Evolutionary conservation across 1,140 invertebrate genomes (phyloP), one percentile per base, ranked within the genome.

Genomic region (Nilaparvata lugens): DNA sequence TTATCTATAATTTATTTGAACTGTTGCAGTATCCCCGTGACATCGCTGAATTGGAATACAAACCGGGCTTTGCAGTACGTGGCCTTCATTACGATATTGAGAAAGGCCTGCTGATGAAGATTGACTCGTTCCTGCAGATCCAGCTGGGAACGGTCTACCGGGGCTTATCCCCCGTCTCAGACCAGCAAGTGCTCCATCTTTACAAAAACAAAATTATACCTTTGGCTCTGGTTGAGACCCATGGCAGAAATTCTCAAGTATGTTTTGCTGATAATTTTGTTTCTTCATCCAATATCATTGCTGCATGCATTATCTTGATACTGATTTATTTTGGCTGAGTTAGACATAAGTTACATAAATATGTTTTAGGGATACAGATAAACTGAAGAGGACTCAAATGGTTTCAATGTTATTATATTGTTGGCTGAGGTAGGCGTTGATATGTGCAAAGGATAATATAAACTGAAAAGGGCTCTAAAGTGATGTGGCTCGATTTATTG

Each of bases 21-120:
- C 54, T 64, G 60, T 79, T 82, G 60, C 76, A 97, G 93, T 98
- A 98, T 79, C 95, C 95, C 2, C 78, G 86, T 69, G 89, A 83
- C 66, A 93, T 98, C 64, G 71, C 79, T 24, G 76, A 85, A 56
- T 75, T 95, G 48, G 81, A 93, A 66, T 98, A 96, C 72, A 85
- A 87, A 70, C 88, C 91, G 23, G 82, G 87, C 63, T 97, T 95
- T 81, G 91, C 93, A 16, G 90, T 97, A 4, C 81, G 94, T 58
- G 94, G 95, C 57, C 80, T 98, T 6, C 95, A 97, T 77, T 98
- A 95, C 79, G 95, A 98, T 74, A 91, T 97, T 69, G 88, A 93
- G 73, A 94, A 95, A 75, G 94, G 95, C 28, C 74, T 97, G n/a
- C 76, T 98, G 14, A 78, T 98, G 65, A 98, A 98, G 76, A 80